Conservation (phyloP, 2,888 invertebrate species). For the Melangyna quadrimaculata region DNA sequence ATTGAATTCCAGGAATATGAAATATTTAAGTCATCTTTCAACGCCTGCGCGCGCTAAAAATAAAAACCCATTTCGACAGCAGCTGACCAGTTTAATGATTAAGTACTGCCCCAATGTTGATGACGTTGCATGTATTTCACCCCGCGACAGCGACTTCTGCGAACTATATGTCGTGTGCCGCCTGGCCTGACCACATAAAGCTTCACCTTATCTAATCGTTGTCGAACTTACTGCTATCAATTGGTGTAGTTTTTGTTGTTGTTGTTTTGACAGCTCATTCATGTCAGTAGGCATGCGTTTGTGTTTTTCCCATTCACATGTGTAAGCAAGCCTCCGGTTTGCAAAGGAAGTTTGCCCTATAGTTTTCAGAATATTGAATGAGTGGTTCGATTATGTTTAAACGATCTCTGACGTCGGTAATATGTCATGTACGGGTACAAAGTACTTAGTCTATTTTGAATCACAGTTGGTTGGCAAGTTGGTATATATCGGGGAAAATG, state of each 20-base stretch:
- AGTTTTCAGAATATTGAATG: conserved; percentile 41
- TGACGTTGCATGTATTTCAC: background rate
- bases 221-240: background rate
- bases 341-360: conserved; percentile 39
- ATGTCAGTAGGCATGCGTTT: background rate
- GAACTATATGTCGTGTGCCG: conserved; percentile 27
- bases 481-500: background rate
- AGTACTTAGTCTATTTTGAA: conserved; percentile 7
- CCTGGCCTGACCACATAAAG: no score
- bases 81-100: background rate
- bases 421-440: background rate
- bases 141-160: background rate
- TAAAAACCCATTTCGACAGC: conserved; percentile 1
- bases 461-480: background rate
- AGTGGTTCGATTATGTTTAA: conserved; percentile 31
- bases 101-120: background rate
- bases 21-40: background rate
- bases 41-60: conserved; percentile 1
- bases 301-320: conserved; percentile 30
- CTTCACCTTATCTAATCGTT: background rate
- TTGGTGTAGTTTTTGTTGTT: background rate
- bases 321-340: conserved; percentile 9
- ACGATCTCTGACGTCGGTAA: conserved; percentile 5
- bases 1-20: conserved; percentile 1
- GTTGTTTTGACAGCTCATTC: conserved; percentile 1